These are phyloP conservation scores for Chionodraco myersi DNA, from an alignment of 2,113 vertebrate species.

Conservation along the genomic window DNA sequence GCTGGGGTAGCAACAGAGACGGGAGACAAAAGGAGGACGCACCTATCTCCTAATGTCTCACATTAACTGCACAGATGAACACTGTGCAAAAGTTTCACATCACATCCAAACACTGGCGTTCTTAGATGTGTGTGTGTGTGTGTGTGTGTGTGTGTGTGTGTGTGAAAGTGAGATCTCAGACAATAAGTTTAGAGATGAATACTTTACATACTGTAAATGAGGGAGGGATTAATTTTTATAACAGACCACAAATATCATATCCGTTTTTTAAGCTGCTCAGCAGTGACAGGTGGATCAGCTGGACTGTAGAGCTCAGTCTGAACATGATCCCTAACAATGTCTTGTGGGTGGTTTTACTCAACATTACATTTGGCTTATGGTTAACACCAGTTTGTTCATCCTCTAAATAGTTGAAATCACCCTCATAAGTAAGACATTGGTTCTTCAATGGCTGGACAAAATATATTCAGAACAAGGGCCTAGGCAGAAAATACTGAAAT, in stretches of 20 bases:
- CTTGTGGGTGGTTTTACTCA: neutral
- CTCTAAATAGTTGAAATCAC: neutral
- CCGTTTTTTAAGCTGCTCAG: neutral
- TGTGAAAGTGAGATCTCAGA: conserved; percentile 44
- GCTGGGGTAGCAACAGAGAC: conserved; percentile 17
- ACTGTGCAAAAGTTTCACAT: conserved; percentile 87
- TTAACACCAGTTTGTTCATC: neutral
- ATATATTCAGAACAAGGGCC: too few relatives aligned
- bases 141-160: conserved; percentile 13
- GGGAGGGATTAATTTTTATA: conserved; percentile 7
- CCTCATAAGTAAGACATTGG: too few relatives aligned
- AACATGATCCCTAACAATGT: neutral
- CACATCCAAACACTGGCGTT: conserved; percentile 82
- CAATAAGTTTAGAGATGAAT: conserved; percentile 56
- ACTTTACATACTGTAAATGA: neutral
- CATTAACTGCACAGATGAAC: conserved; percentile 91
- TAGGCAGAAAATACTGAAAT: too few relatives aligned
- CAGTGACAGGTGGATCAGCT: neutral
- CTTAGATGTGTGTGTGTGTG: conserved; percentile 71
- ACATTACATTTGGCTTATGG: neutral
- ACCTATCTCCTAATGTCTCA: conserved; percentile 85
- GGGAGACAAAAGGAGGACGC: conserved; percentile 67
- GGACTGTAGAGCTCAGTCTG: neutral
- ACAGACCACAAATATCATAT: conserved; percentile 7
- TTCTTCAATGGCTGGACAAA: too few relatives aligned